Evolutionary conservation across 2,888 invertebrate genomes (phyloP), one percentile per base, ranked within the genome.

Genomic region (Gryllus longicercus): DNA sequence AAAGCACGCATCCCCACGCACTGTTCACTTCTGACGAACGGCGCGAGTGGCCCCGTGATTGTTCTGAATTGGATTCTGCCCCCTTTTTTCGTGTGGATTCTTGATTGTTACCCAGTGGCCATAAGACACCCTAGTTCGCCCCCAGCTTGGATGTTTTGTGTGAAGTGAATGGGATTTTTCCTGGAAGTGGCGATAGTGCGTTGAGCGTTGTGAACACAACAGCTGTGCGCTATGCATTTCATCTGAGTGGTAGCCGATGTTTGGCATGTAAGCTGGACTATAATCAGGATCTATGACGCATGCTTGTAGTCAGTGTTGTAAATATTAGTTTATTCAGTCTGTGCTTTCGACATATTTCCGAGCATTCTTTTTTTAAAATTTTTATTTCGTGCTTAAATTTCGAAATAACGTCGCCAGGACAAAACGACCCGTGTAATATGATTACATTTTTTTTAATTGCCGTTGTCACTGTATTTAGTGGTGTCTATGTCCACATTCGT

Each of bases 231-330:
- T 63, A 63, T 63, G 63, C 63, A 63, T 63, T 63, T n/a, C 63
- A 63, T 18, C 63, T 63, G 63, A 63, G 63, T 63, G 63, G 63
- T 63, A n/a, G 63, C 63, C n/a, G 63, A 63, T 63, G 63, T 63
- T 63, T n/a, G 63, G 63, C 63, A 63, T 63, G 63, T 63, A 63
- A 63, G 63, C 63, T 63, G 63, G 16, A 63, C n/a, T 63, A 14
- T 63, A 14, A 14, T 63, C 63, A n/a, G 63, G n/a, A n/a, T 63
- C 63, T 63, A 63, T 63, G 63, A 14, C 63, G 63, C 63, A 63
- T 63, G 63, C 63, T 21, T 63, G 63, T 63, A 63, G 63, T 63
- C 63, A 18, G 38, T n/a, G 63, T 63, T 63, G 63, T 63, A 63
- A 5, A 63, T 63, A 63, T n/a, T 63, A 18, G 14, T 63, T 14